Evolutionary conservation across 2,113 vertebrate species (phyloP).

Genomic region (Puntigrus tetrazona): DNA sequence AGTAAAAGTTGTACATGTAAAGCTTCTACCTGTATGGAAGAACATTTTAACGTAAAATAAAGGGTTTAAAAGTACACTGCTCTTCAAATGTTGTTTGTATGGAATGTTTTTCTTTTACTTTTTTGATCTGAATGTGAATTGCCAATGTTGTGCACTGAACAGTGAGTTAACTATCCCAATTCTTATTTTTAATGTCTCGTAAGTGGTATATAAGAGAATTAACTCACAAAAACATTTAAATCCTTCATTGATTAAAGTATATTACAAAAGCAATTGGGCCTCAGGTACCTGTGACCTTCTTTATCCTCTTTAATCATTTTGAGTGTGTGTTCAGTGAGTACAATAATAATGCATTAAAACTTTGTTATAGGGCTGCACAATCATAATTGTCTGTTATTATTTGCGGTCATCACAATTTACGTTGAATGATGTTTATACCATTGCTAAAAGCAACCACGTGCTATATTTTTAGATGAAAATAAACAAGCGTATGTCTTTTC

Average conservation of each 20-base stretch:
- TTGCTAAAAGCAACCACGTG: too few relatives aligned
- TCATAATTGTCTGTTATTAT: too few relatives aligned
- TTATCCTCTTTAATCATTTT: not conserved
- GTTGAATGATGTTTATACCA: too few relatives aligned
- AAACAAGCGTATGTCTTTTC: too few relatives aligned
- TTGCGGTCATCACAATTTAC: too few relatives aligned
- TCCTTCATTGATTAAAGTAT: not conserved
- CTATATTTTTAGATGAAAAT: too few relatives aligned
- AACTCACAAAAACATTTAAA: not conserved
- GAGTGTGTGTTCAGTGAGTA: not conserved
- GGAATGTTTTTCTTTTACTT: not conserved
- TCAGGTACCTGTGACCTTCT: not conserved
- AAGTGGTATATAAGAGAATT: not conserved
- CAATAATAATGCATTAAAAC: not conserved
- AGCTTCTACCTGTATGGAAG: constrained; percentile 71
- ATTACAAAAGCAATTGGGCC: not conserved
- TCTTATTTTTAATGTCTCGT: not conserved
- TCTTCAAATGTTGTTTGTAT: not conserved
- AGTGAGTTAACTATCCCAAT: not conserved
- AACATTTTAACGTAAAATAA: constrained; percentile 82
- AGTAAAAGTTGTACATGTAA: constrained; percentile 63
- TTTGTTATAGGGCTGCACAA: too few relatives aligned
- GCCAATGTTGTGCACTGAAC: not conserved
- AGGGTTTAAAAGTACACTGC: constrained; percentile 70
- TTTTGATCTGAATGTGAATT: not conserved